Percentiles rank a stretch among this genome's conserved stretches.
phyloP scores from a whole-genome alignment of 2,888 invertebrate genomes.

The Coenonympha glycerion region DNA sequence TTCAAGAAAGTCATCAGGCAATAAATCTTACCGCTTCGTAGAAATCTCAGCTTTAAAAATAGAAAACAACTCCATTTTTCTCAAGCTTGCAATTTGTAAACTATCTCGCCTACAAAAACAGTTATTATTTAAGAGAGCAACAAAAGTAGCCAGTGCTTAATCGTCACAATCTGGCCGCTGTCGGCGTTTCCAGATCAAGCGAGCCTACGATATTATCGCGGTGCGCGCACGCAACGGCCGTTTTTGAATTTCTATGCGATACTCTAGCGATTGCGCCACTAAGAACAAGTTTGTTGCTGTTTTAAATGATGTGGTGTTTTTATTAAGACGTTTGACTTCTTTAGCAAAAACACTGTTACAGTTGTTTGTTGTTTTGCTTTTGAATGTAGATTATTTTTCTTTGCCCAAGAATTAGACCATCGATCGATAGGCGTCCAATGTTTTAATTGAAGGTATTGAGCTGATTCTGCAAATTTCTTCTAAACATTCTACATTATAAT shows the following conservation, averaged over 20 bases:
- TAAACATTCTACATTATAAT: no score
- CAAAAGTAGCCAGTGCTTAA: constrained; percentile 24
- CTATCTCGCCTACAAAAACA: constrained; percentile 5
- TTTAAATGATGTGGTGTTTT: constrained; percentile 17
- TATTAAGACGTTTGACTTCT: not conserved
- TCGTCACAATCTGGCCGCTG: constrained; percentile 29
- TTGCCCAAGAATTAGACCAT: no score
- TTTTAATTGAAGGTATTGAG: no score
- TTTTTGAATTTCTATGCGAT: constrained; percentile 27
- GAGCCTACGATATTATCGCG: constrained; percentile 26
- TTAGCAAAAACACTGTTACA: no score
- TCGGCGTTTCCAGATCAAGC: constrained; percentile 31
- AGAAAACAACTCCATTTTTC: not conserved
- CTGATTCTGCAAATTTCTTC: no score
- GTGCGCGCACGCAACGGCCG: constrained; percentile 31
- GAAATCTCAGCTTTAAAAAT: no score
- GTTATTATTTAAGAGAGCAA: constrained; percentile 16
- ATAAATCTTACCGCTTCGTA: no score
- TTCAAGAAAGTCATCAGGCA: no score
- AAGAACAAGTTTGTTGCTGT: constrained; percentile 22
- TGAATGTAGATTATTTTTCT: no score
- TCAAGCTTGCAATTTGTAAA: not conserved
- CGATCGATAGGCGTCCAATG: no score
- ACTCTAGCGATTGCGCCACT: constrained; percentile 18
- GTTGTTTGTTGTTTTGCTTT: no score